Base-by-base conservation (phyloP, 2,797 vertebrate genomes). In the Typhlichthys eigenmanni region DNA sequence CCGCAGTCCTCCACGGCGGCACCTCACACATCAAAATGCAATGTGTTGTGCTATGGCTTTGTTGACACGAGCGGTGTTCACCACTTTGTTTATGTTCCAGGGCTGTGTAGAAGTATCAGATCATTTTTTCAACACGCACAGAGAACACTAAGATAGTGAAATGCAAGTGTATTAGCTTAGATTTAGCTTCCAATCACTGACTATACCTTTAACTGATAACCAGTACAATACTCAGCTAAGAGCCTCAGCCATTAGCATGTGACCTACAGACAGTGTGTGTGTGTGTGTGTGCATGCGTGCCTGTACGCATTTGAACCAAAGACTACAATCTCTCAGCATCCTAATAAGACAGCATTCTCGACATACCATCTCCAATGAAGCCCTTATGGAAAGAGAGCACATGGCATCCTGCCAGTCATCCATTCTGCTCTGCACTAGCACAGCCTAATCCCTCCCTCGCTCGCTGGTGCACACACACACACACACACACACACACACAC, bases 351-450 rank as follows among this genome's bases (percentile, higher is more conserved):
- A 83, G 79, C 86, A 86, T 91, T 86, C 88, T 84, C 83, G 85
- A 85, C 88, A 90, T 89, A 87, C 87, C 87, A 90, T 90, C 87
- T 88, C 86, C 90, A 90, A 84, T 75, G 82, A 87, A 81, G 81
- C 72, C 75, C 82, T 80, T 82, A 83, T 80, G 80, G 86, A 83
- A 82, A 71, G 69, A 84, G 83, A 81, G 72, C 70, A 24, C 24
- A 73, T 88, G 91, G 92, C 88, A 0, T 10, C 58, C 67, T 82
- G 89, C 91, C 90, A 92, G 80, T 70, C 72, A 78, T 82, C 82
- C 81, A 80, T 81, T 91, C 83, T 79, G 89, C 79, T 88, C 88
- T 84, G 88, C 84, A 77, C 76, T 64, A 66, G 86, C 85, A 85
- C 88, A 89, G 83, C 82, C 75, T 84, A 73, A 82, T 88, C 74